Evolutionary conservation across 1,140 invertebrate species (phyloP), one percentile per base, ranked within the genome.

Genomic region (Lethrus apterus): DNA sequence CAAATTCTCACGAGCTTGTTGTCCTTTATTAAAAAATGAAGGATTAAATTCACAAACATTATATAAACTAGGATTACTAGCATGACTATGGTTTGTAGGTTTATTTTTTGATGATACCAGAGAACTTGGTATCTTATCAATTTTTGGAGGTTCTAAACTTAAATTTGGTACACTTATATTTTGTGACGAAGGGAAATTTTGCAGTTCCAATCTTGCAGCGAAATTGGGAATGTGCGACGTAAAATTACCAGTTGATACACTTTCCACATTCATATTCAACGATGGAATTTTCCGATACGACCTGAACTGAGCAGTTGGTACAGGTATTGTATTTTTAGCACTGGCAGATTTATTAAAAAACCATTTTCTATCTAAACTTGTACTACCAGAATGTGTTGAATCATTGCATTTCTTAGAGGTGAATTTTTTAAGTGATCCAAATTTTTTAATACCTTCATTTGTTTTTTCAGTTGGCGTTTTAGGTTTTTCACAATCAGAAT

Each of bases 241-340:
- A 42, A 63, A 66, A 49, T 64, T 67, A 10, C 62, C 62, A 3
- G 63, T 66, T 20, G 57, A 60, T 3, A 62, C 54, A 32, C 62
- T 64, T 14, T 36, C 46, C 2, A 49, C 15, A 21, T 49, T 34
- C 50, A 45, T 47, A 11, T 53, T 51, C n/a, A 17, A 46, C 32
- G 48, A 53, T 46, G 46, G 63, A 24, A 82, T 78, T 61, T 81
- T 76, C 52, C 82, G 67, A 48, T 84, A 86, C 52, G 80, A 84
- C 42, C 82, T 70, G 62, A 83, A 86, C 57, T 85, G 82, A n/a
- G 81, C 79, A 1, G 83, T 86, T 14, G 83, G 83, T 15, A 86
- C 80, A 4, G 82, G 82, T 20, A 81, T 70, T 57, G 66, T 76
- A 67, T 72, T 76, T 56, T 68, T 69, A 64, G 69, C 47, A 57